phyloP scores from a whole-genome alignment of 2,113 vertebrate genomes.

The Odocoileus virginianus region DNA sequence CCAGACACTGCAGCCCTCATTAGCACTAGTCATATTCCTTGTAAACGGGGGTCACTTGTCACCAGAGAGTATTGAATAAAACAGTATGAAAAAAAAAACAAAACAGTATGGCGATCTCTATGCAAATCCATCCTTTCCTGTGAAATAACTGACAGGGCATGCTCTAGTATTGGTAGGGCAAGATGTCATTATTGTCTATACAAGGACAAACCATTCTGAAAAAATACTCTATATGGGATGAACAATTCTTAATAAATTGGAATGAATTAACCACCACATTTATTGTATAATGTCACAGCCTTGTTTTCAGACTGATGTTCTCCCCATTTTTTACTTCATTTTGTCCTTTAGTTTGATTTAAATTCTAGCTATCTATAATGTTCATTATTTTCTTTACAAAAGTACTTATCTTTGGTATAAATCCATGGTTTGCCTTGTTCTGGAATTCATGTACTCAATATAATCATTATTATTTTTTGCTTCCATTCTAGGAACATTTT shows the following conservation, averaged over 20 bases:
- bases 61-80: neutral
- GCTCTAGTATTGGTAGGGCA: neutral
- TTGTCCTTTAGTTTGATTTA: neutral
- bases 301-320: neutral
- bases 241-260: neutral
- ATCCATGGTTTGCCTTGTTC: neutral
- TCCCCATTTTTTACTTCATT: neutral
- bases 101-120: neutral
- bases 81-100: neutral
- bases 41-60: neutral
- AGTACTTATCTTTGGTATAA: neutral
- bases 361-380: neutral
- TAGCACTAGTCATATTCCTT: neutral
- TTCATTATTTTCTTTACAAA: neutral
- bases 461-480: neutral
- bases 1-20: neutral
- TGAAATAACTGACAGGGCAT: neutral
- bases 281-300: neutral
- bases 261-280: neutral
- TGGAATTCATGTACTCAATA: neutral
- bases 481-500: neutral
- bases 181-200: neutral
- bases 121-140: neutral
- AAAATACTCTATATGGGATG: neutral
- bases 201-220: neutral